Conservation (phyloP, 2,888 invertebrate species). For the Drosophila bunnanda region DNA sequence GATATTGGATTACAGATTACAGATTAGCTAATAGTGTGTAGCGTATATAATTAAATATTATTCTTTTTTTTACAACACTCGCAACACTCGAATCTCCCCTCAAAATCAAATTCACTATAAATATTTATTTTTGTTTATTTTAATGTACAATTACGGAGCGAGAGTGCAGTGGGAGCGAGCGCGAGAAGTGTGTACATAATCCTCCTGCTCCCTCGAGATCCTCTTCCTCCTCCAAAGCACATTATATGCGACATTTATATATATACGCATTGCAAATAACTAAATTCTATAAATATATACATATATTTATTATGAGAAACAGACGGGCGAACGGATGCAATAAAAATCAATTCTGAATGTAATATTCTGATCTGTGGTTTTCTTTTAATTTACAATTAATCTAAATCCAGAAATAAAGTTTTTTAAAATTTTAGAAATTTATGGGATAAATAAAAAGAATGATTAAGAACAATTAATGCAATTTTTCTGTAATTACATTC, state of each 20-base stretch:
- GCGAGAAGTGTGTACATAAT: constrained; percentile 43
- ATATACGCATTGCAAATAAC: constrained; percentile 42
- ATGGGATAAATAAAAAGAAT: too few species aligned
- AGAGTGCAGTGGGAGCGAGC: constrained; percentile 13
- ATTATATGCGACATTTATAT: constrained; percentile 39
- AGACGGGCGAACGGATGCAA: constrained; percentile 37
- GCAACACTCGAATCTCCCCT: constrained; percentile 53
- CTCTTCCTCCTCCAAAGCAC: constrained; percentile 13
- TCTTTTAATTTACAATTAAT: neutral
- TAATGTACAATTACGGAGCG: constrained; percentile 25
- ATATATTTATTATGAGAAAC: constrained; percentile 27
- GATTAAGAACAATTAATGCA: too few species aligned
- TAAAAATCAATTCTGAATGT: constrained; percentile 50
- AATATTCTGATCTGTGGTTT: neutral
- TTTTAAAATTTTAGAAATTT: too few species aligned
- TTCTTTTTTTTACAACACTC: constrained; percentile 29
- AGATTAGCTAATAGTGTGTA: constrained; percentile 33
- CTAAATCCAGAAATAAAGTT: too few species aligned
- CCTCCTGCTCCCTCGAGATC: constrained; percentile 6
- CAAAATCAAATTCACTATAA: constrained; percentile 41
- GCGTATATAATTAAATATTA: constrained; percentile 51
- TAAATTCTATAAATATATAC: constrained; percentile 30
- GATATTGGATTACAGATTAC: constrained; percentile 17
- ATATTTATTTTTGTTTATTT: constrained; percentile 14
- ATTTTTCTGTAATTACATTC: too few species aligned